These are phyloP conservation scores for Pipistrellus pygmaeus DNA, from an alignment of 2,797 vertebrate species.

Conservation along the genomic window DNA sequence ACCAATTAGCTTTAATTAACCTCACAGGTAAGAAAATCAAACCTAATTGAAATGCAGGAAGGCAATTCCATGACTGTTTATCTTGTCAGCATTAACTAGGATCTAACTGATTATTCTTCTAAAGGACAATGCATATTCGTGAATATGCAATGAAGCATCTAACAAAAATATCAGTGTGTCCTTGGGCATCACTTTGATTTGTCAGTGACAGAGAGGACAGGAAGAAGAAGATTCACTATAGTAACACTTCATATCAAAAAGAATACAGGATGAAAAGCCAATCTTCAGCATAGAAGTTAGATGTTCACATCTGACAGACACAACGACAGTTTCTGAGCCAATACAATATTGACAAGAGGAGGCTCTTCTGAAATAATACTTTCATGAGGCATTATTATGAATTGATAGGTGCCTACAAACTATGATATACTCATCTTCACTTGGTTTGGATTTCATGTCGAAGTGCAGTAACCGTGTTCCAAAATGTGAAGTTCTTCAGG, in stretches of 20 bases:
- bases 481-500: not conserved
- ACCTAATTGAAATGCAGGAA: slow-evolving; percentile 83
- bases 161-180: not conserved
- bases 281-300: not conserved
- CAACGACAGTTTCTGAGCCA: not conserved
- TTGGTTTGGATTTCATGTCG: slow-evolving; percentile 44
- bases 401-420: slow-evolving; percentile 44
- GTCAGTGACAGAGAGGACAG: not conserved
- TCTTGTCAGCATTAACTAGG: slow-evolving; percentile 69
- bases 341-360: not conserved
- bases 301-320: slow-evolving; percentile 1
- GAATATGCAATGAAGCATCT: slow-evolving; percentile 52
- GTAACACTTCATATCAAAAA: slow-evolving; percentile 49
- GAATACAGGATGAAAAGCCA: slow-evolving; percentile 13
- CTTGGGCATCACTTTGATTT: slow-evolving; percentile 15
- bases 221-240: not conserved
- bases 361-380: not conserved
- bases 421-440: not conserved
- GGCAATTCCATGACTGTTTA: slow-evolving; percentile 61
- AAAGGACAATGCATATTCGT: slow-evolving; percentile 9
- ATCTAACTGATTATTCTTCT: slow-evolving; percentile 75
- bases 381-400: slow-evolving; percentile 31
- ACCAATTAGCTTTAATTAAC: slow-evolving; percentile 83
- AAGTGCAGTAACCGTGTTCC: slow-evolving; percentile 43
- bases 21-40: slow-evolving; percentile 82